Percentiles rank a stretch among this genome's conserved stretches.
Evolutionary conservation across 2,797 vertebrate genomes (phyloP).

Genomic region (Micropoecilia bifurca): DNA sequence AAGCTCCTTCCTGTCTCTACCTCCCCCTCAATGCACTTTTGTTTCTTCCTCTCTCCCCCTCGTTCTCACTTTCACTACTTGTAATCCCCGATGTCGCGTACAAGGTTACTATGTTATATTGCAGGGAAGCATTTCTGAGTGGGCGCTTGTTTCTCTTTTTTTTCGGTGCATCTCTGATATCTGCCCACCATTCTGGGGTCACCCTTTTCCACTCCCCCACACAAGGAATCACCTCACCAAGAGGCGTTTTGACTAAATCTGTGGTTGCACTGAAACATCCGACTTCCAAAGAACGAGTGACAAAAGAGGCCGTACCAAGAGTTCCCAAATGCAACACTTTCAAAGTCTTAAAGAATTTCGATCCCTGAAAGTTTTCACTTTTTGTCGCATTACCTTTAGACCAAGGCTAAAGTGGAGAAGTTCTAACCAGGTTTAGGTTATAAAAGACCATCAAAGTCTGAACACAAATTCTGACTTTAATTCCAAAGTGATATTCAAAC

Average conservation of each 20-base stretch:
- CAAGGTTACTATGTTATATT: slow-evolving; percentile 63
- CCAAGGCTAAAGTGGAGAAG: too few species aligned
- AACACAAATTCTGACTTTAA: not conserved
- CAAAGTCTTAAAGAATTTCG: slow-evolving; percentile 37
- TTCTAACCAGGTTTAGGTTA: too few species aligned
- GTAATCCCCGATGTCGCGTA: slow-evolving; percentile 65
- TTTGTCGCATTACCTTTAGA: not conserved
- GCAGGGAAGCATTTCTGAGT: slow-evolving; percentile 55
- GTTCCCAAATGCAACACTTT: slow-evolving; percentile 45
- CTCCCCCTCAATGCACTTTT: slow-evolving; percentile 79
- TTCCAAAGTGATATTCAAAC: not conserved
- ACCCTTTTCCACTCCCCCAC: slow-evolving; percentile 80
- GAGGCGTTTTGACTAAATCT: slow-evolving; percentile 48
- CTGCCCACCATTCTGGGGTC: slow-evolving; percentile 76
- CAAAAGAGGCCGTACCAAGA: slow-evolving; percentile 35
- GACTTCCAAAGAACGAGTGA: slow-evolving; percentile 36
- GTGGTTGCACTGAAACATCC: slow-evolving; percentile 45
- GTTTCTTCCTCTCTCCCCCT: slow-evolving; percentile 78
- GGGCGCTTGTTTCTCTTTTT: slow-evolving; percentile 58
- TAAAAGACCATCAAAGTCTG: too few species aligned
- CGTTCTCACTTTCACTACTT: slow-evolving; percentile 79
- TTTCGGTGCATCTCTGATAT: slow-evolving; percentile 31
- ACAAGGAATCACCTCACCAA: slow-evolving; percentile 73
- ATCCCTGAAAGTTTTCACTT: not conserved
- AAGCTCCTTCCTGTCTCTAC: slow-evolving; percentile 77